Conservation (phyloP, 1,140 invertebrate genomes). For the Ridgeia piscesae region DNA sequence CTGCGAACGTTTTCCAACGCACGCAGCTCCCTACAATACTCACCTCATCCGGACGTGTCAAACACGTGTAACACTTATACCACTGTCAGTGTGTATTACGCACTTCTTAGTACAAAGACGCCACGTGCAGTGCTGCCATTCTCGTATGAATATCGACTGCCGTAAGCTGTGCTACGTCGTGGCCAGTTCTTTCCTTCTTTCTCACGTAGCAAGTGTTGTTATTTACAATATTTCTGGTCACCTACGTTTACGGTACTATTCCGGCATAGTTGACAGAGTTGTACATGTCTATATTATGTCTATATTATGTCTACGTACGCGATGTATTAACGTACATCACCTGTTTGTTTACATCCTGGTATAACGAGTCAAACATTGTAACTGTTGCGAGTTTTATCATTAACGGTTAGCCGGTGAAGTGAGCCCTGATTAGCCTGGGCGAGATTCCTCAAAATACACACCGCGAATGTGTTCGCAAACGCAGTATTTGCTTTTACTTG, state of each 20-base stretch:
- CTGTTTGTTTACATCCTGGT: not conserved
- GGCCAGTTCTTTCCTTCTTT: not conserved
- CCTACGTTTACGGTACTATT: not conserved
- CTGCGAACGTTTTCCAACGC: too few relatives aligned
- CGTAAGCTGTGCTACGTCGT: not conserved
- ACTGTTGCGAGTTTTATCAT: not conserved
- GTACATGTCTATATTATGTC: not conserved
- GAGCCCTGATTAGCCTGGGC: too few relatives aligned
- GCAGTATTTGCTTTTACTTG: too few relatives aligned
- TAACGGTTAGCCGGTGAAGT: too few relatives aligned
- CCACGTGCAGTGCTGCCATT: not conserved
- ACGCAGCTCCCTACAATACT: too few relatives aligned
- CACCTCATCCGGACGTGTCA: too few relatives aligned
- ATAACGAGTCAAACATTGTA: not conserved
- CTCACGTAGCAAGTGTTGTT: not conserved
- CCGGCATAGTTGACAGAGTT: not conserved
- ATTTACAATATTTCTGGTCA: not conserved
- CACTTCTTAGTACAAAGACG: not conserved
- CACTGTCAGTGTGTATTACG: not conserved
- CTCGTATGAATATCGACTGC: not conserved
- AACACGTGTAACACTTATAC: not conserved
- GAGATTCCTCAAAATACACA: too few relatives aligned
- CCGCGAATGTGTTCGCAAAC: too few relatives aligned
- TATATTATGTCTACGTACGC: too few relatives aligned
- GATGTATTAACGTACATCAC: not conserved